Evolutionary conservation across 1,140 invertebrate species (phyloP), one percentile per base, ranked within the genome.

Genomic region (Lasaia peninsularis): DNA sequence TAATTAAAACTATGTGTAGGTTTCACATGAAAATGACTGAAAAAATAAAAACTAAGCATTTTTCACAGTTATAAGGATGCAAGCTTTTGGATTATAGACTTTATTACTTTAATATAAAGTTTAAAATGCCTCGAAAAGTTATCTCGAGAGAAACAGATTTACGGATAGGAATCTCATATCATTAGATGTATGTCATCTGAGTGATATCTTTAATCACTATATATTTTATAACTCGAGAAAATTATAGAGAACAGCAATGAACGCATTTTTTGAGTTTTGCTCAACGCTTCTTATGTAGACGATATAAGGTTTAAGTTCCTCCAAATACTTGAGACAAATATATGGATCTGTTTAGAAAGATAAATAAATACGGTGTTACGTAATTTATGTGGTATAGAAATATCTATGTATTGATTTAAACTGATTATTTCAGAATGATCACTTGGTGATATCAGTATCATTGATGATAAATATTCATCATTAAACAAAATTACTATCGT

Each of bases 271-370:
- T 4, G 24, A 48, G 10, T 18, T 48, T 48, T 48, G 40, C 40
- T 48, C 40, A 48, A 21, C 20, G 6, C 20, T 11, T 48, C 18
- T 4, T 20, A 48, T 11, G 0, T 4, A 48, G 20, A 10, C 20
- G 40, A 48, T 9, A 48, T 48, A 48, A 21, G 40, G 40, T 48
- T 48, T 48, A 18, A 48, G 40, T 48, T 48, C 40, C 40, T 48
- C 16, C 20, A 18, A 20, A 48, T 1, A 6, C 11, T 21, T n/a
- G 40, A 21, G 10, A 48, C n/a, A 11, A 11, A 21, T 3, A 16
- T 16, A 9, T 40, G n/a, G 12, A 35, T 35, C 14, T 10, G 2
- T 14, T 40, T 8, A 40, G 1, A 14, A 9, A 18, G 14, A 40
- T 1, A 16, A 1, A 14, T 18, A 21, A 5, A 44, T 11, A 21